A percentile compares a stretch with the other conserved stretches of the same genome.
phyloP scores from a whole-genome alignment of 2,113 vertebrate genomes.

The Coturnix japonica region DNA sequence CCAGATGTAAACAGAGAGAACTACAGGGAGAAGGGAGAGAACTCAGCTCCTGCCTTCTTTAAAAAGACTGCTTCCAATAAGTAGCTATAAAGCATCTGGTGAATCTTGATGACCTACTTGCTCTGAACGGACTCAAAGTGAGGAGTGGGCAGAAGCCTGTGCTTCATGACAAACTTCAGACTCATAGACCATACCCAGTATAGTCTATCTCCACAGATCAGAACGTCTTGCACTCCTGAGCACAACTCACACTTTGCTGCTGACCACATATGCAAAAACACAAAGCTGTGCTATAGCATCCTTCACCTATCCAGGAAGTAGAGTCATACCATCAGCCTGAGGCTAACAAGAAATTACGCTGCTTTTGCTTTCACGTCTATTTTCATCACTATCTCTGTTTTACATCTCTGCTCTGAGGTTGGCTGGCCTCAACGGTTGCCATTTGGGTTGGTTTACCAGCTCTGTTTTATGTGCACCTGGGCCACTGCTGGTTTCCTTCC shows the following conservation, averaged over 20 bases:
- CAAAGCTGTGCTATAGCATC: background rate
- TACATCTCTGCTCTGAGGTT: background rate
- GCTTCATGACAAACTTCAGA: background rate
- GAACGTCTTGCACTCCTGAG: rapidly evolving
- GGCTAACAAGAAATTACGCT: background rate
- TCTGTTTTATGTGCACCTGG: background rate
- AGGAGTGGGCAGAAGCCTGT: background rate
- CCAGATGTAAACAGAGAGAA: background rate
- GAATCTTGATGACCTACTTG: background rate
- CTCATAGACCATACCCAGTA: rapidly evolving
- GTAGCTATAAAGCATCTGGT: background rate
- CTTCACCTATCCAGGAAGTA: background rate
- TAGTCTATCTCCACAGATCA: rapidly evolving
- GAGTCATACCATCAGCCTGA: background rate
- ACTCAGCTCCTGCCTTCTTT: background rate
- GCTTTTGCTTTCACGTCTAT: background rate
- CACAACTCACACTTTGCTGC: background rate
- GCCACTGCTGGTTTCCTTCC: background rate
- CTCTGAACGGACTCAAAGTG: background rate
- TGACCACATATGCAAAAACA: background rate
- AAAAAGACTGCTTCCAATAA: background rate
- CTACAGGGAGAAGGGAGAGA: background rate
- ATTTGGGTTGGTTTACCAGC: background rate
- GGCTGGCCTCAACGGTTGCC: background rate
- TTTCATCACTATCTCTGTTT: background rate